Conservation (phyloP, 2,797 vertebrate genomes). For the Gymnoscopelus microlampas region DNA sequence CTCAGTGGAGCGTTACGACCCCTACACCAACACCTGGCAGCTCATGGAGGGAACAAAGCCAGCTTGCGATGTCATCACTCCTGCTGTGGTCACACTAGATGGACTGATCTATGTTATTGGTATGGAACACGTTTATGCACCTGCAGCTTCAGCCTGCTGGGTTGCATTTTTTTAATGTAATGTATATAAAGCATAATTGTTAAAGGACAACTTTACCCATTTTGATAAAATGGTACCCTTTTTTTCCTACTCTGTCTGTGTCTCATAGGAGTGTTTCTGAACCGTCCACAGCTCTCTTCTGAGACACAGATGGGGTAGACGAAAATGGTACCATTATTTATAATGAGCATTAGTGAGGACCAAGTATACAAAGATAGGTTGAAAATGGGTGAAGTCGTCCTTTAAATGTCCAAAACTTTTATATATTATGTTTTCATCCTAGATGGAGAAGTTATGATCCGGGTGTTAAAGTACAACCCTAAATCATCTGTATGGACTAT, state of each 20-base stretch:
- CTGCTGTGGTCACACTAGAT: slow-evolving; percentile 72
- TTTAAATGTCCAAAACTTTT: slow-evolving; percentile 22
- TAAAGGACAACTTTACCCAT: neutral
- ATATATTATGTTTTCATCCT: no score
- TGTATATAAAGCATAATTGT: neutral
- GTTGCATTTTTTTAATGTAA: no score
- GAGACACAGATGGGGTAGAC: no score
- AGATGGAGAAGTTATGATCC: slow-evolving; percentile 62
- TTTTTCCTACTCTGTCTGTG: no score
- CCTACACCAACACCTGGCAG: slow-evolving; percentile 84
- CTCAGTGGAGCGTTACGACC: slow-evolving; percentile 85
- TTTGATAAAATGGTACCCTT: no score
- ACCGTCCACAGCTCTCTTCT: no score
- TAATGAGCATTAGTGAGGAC: no score
- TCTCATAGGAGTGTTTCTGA: no score
- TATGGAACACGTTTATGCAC: slow-evolving; percentile 34
- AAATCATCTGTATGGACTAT: slow-evolving; percentile 79
- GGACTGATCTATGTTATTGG: slow-evolving; percentile 85
- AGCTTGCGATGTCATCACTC: no score
- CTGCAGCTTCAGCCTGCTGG: neutral
- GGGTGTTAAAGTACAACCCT: slow-evolving; percentile 86
- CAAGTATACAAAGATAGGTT: no score
- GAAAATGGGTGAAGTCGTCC: no score
- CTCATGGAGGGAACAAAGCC: slow-evolving; percentile 63
- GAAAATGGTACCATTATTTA: no score